Evolutionary conservation across 2,113 vertebrate species (phyloP), one percentile per base, ranked within the genome.

Genomic region (Aptenodytes patagonicus): DNA sequence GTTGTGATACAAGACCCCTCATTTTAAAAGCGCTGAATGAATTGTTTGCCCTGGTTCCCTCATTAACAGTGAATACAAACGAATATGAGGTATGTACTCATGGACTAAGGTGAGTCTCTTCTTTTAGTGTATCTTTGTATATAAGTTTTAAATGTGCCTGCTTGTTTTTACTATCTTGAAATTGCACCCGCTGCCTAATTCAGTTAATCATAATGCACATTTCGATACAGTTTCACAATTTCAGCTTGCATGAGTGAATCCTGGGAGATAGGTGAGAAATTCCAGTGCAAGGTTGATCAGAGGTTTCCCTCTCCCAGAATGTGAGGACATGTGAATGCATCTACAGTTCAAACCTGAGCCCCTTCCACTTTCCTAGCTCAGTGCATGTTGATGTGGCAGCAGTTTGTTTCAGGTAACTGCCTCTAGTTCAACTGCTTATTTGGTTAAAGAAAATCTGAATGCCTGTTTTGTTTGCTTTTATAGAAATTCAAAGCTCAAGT

Each of bases 401-500:
- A 75, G 64, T 25, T 88, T 66, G 9, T 76, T 83, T 84, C 22
- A 28, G 18, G 5, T 61, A 84, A 34, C 70, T 88, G 24, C 29
- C 17, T 91, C 29, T 84, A 20, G 36, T 89, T 95, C 77, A 61
- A 10, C 46, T 79, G 46, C 86, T 24, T 75, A 89, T n/a, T 95
- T 95, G 83, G 34, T 65, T 85, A 31, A 89, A 71, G 24, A 72
- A 69, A 90, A 58, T 25, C 11, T 65, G 22, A 92, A 58, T 62
- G 17, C 6, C 0, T 64, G 8, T 71, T 70, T 54, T 72, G 6
- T 64, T 93, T 89, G 11, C 24, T 92, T 93, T 71, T 89, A 7
- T 97, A 99, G 99, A 99, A 99, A 97, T 98, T 99, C 85, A 99
- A 98, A 98, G 97, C 97, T 77, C 98, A 99, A 96, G 98, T 98